Evolutionary conservation across 2,888 invertebrate genomes (phyloP).

Genomic region (Athalia cordata): DNA sequence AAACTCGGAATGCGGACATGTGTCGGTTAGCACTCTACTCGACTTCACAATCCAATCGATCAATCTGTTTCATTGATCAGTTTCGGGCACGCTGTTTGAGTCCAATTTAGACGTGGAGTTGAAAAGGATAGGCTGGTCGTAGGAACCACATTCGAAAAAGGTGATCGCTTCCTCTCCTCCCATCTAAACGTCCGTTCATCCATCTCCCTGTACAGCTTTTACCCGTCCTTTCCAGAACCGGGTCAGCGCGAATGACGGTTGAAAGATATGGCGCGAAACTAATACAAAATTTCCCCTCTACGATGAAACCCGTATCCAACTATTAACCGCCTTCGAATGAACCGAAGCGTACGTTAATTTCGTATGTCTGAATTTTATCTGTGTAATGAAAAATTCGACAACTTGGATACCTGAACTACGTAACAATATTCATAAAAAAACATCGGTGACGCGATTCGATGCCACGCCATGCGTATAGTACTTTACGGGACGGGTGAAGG

Average conservation of each 20-base stretch:
- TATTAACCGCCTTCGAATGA: background rate
- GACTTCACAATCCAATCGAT: constrained; percentile 20
- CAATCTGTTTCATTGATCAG: constrained; percentile 28
- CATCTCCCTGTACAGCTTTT: too few species aligned
- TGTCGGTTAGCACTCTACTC: background rate
- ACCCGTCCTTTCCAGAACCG: too few species aligned
- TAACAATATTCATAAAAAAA: too few species aligned
- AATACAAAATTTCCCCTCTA: constrained; percentile 8
- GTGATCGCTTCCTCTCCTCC: background rate
- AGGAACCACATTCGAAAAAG: too few species aligned
- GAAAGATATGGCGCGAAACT: constrained; percentile 1
- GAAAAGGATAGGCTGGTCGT: constrained; percentile 18
- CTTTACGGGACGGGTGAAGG: background rate
- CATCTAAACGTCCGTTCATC: too few species aligned
- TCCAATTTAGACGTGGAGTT: constrained; percentile 20
- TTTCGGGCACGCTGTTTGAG: background rate
- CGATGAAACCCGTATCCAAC: constrained; percentile 16
- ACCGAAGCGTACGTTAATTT: constrained; percentile 31
- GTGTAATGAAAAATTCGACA: constrained; percentile 27
- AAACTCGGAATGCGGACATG: background rate
- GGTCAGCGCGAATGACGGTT: background rate
- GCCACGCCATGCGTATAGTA: too few species aligned
- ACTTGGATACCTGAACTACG: background rate
- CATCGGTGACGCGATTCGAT: too few species aligned
- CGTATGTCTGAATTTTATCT: constrained; percentile 15